These are phyloP conservation scores for Ormia ochracea DNA, from an alignment of 2,888 invertebrate species.

Conservation along the genomic window DNA sequence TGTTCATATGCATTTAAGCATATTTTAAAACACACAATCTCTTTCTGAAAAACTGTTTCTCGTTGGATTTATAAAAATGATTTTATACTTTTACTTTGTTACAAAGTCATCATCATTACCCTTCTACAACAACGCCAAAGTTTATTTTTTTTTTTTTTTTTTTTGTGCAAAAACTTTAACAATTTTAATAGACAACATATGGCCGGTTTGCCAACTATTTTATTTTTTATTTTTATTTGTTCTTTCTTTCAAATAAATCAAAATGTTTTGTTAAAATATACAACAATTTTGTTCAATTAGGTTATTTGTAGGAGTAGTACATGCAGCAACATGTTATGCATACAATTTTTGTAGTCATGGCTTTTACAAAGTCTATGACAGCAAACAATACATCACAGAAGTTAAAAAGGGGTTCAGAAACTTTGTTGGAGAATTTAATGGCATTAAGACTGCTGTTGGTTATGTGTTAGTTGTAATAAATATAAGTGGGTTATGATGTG, in stretches of 20 bases:
- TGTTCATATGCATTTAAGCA: background rate
- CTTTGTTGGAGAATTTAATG: background rate
- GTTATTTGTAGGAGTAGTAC: conserved; percentile 22
- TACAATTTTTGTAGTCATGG: background rate
- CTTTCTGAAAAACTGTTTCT: background rate
- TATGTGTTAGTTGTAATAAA: background rate
- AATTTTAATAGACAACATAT: conserved; percentile 53
- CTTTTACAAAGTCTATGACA: background rate
- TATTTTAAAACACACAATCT: background rate
- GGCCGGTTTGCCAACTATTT: conserved; percentile 21
- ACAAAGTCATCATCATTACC: conserved; percentile 21
- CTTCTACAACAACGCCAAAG: background rate
- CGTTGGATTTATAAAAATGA: background rate
- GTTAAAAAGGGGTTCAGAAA: conserved; percentile 1
- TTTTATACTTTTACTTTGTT: conserved; percentile 17
- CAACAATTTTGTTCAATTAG: conserved; percentile 36
- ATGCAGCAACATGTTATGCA: conserved; percentile 32
- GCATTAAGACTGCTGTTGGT: background rate
- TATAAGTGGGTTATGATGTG: background rate
- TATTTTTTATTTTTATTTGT: too few species aligned
- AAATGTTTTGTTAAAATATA: conserved; percentile 41
- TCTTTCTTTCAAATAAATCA: conserved; percentile 42
- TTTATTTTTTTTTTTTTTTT: background rate
- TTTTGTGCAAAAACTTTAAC: conserved; percentile 27
- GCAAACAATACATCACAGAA: background rate